A percentile compares a stretch with the other conserved stretches of the same genome.
phyloP scores from a whole-genome alignment of 1,140 invertebrate species.

The Bombus impatiens region DNA sequence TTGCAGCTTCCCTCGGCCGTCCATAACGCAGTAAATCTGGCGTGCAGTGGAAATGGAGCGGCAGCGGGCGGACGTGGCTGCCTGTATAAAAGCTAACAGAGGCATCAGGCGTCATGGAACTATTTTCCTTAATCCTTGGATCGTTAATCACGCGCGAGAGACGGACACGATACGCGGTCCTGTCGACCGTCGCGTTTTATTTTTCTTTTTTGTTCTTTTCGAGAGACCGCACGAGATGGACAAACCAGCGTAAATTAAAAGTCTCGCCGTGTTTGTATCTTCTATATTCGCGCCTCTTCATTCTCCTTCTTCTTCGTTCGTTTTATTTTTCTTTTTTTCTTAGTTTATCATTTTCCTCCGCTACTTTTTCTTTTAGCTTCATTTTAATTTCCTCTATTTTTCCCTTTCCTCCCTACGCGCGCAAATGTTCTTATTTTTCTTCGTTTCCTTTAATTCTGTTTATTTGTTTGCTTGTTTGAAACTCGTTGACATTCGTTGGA shows the following conservation, averaged over 20 bases:
- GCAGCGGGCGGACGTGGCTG: constrained; percentile 44
- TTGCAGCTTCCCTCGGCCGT: constrained; percentile 48
- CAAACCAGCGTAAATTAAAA: constrained; percentile 30
- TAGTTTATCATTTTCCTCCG: not conserved
- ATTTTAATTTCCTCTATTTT: not conserved
- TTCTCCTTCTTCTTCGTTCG: not conserved
- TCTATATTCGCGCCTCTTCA: not conserved
- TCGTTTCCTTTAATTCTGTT: not conserved
- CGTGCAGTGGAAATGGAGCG: constrained; percentile 54
- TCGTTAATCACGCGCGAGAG: constrained; percentile 38
- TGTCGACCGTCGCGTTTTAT: not conserved
- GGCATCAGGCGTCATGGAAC: constrained; percentile 66
- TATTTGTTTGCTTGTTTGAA: constrained; percentile 8
- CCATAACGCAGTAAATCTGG: constrained; percentile 48
- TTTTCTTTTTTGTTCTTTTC: not conserved
- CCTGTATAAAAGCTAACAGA: constrained; percentile 61
- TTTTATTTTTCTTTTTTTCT: no score
- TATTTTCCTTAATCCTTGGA: constrained; percentile 64
- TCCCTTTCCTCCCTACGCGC: no score
- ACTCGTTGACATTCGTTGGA: constrained; percentile 73
- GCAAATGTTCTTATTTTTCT: not conserved
- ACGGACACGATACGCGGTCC: constrained; percentile 28
- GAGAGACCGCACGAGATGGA: not conserved
- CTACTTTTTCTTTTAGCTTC: no score
- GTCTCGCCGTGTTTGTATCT: constrained; percentile 20